Base-by-base conservation (phyloP, 2,888 invertebrate genomes). In the Cremastinae sp. region DNA sequence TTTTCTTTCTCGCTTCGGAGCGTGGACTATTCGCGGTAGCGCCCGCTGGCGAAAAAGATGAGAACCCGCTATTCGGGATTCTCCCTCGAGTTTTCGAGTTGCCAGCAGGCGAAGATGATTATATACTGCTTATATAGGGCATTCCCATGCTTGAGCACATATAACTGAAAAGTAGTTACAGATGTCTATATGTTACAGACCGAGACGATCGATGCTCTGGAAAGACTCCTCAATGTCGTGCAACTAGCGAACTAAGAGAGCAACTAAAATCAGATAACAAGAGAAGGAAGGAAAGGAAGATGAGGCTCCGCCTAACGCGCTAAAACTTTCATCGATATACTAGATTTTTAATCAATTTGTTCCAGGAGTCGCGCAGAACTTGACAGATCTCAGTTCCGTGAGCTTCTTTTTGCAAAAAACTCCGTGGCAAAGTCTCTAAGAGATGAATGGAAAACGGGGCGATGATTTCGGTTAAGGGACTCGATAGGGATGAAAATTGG, bases 281-380 rank as follows among this genome's bases (percentile, higher is more conserved):
- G 61, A 35, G 41, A 59, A 45, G 14, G 55, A 28, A 10, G 7
- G 37, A 8, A 37, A 8, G 16, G 64, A 16, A 49, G 61, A 35
- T 47, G 68, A 53, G 18, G 66, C 20, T 43, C 47, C 20, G 41
- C 37, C 58, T 12, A 61, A 55, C 18, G n/a, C 51, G 45, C 49
- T 35, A 35, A 68, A 68, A 68, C 43, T 73, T 71, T 35, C 16
- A 45, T 18, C 69, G 58, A 72, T 75, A 73, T 78, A 65, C 69
- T 28, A 5, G 28, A 75, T 71, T 78, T 73, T 78, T 75, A 78
- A 78, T 78, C 78, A 78, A 75, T 78, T 78, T 75, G 74, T 75
- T 72, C 66, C 45, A 47, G 64, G 74, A 35, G 65, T 59, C 59
- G 64, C 72, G 55, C 22, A 59, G 43, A 78, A 68, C 72, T 73